Evolutionary conservation across 2,888 invertebrate genomes (phyloP), one percentile per base, ranked within the genome.

Genomic region (Liposcelis brunnea): DNA sequence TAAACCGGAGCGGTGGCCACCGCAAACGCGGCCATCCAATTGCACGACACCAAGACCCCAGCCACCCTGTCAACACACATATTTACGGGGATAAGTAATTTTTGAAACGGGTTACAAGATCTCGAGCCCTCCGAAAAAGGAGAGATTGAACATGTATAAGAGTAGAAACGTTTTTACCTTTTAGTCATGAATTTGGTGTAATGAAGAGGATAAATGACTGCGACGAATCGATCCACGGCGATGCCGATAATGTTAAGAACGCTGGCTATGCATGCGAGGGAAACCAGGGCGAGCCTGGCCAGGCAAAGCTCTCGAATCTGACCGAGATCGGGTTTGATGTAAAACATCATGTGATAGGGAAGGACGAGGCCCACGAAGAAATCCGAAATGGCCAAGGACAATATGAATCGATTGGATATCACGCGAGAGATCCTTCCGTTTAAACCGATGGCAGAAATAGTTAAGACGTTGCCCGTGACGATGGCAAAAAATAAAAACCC

Each of bases 301-400:
- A 84, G 59, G 55, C 84, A 84, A 16, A 75, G 71, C 56, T 65
- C 67, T 53, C 75, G 72, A 52, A 70, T 67, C 40, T 64, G 62
- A 32, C 75, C 76, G 53, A 82, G 68, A 48, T 69, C 66, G 5
- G 67, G 66, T 54, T 72, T 67, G 51, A 80, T 60, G 61, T 80
- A 81, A 63, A 85, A 84, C 40, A 76, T 72, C 56, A 81, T 70
- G 59, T 84, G 83, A 62, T 81, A 85, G 14, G 83, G 82, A 54
- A 84, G 63, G 31, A 79, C 76, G 32, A 82, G 62, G 3, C 83
- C 84, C 46, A 85, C 83, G 62, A 82, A 68, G 42, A 82, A 68
- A 63, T 85, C 85, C 18, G 83, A 81, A 50, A 82, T 67, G 21
- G 84, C 85, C 55, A 85, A 64, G 60, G 80, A 83, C 49, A 82